A percentile compares a stretch with the other conserved stretches of the same genome.
Evolutionary conservation across 2,113 vertebrate genomes (phyloP).

Genomic region (Hypanus sabinus): DNA sequence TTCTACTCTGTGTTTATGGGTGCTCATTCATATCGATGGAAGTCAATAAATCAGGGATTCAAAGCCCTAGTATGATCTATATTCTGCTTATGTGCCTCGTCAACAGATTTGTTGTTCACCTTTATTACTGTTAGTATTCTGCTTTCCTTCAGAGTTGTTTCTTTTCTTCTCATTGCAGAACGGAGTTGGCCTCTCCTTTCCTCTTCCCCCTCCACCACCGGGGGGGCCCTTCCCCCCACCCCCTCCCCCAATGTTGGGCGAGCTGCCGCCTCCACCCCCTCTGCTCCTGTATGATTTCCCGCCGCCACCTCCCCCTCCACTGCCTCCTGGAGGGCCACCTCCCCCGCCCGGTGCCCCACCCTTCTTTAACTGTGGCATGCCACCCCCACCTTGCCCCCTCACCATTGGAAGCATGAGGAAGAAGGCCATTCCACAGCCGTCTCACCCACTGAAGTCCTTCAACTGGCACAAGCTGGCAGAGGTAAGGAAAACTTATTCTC

Average conservation of each 20-base stretch:
- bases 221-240: slow-evolving; percentile 70
- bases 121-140: background rate
- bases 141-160: background rate
- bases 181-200: slow-evolving; percentile 61
- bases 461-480: slow-evolving; percentile 94
- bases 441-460: slow-evolving; percentile 93
- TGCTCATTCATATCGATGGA: no score
- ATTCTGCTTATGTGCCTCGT: no score
- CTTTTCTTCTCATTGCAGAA: background rate
- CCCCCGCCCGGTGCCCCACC: slow-evolving; percentile 86
- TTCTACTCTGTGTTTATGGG: no score
- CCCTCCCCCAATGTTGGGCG: slow-evolving; percentile 63
- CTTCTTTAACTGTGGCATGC: slow-evolving; percentile 61
- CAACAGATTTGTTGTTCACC: no score
- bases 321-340: slow-evolving; percentile 71
- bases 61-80: no score
- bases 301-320: slow-evolving; percentile 73
- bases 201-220: slow-evolving; percentile 58
- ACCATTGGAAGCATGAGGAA: slow-evolving; percentile 59
- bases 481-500: slow-evolving; percentile 57
- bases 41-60: no score
- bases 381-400: slow-evolving; percentile 55
- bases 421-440: slow-evolving; percentile 84
- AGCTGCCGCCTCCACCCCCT: slow-evolving; percentile 54
- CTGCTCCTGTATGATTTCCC: slow-evolving; percentile 50